Base-by-base conservation (phyloP, 2,888 invertebrate species). In the Holacanthella duospinosa region DNA sequence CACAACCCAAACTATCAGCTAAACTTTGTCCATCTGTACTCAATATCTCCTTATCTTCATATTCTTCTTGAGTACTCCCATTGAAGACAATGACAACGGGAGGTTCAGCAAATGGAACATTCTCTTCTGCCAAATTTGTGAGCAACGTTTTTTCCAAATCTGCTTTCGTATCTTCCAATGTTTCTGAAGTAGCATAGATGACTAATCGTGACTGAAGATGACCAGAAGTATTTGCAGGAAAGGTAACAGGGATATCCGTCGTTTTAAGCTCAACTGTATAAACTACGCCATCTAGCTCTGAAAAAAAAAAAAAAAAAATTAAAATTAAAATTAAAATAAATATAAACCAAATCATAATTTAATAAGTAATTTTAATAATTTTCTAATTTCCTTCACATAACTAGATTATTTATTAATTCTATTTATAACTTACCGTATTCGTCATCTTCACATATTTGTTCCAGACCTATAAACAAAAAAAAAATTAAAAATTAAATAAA, bases 61-160 rank as follows among this genome's bases (percentile, higher is more conserved):
- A 48, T n/a, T 68, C 69, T 3, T 63, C 60, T 1, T 55, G 61
- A 60, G 65, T 61, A 59, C 63, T 58, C 53, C 60, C 68, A 64
- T 68, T 66, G 61, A 72, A 68, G 43, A 70, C 69, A 61, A 72
- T 66, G 60, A 72, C 68, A 57, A 74, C 71, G 16, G 71, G 71
- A 25, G 72, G 72, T 58, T 72, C 72, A 9, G 71, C 71, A 61
- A 72, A 72, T 16, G 88, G 88, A 66, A 87, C 77, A 74, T 91
- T 87, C 75, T 93, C 93, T 75, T 93, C 92, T 74, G 92, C 91
- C 64, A 93, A 81, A 81, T 93, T 93, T 24, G 89, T 88, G 12
- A 93, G 80, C 28, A 95, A 80, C 2, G 93, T 93, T 77, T 93
- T 90, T 77, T 94, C 92, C 69, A 96, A 82, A 77, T 92, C 92